Conservation (phyloP, 30 jellyfish, hydroid and myxozoan species). For the Aurelia sp. region DNA sequence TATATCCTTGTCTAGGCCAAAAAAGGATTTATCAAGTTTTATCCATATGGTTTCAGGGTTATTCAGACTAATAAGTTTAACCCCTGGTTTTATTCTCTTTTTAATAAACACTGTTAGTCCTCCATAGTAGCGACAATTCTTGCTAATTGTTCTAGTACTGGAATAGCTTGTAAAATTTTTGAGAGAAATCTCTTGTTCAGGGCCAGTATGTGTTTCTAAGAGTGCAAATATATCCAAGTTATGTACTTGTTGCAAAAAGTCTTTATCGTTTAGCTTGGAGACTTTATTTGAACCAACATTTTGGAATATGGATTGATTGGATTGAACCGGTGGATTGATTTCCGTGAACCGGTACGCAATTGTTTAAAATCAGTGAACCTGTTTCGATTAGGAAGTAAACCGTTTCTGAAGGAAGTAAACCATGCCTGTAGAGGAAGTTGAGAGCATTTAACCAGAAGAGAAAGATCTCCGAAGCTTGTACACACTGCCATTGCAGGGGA, state of each 20-base stretch:
- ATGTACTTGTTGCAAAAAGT: not conserved
- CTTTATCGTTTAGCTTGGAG: not conserved
- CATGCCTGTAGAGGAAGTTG: no score
- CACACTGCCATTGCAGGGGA: no score
- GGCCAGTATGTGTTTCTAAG: conserved; percentile 26
- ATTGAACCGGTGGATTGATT: no score
- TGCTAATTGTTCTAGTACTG: not conserved
- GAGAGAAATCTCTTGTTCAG: not conserved
- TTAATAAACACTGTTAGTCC: conserved; percentile 15
- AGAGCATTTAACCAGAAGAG: no score
- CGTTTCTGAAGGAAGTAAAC: no score
- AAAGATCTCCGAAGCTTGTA: no score
- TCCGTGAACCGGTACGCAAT: no score
- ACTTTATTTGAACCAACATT: conserved; percentile 4
- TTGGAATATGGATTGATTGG: not conserved
- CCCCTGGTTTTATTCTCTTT: conserved; percentile 22
- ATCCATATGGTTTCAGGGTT: conserved; percentile 20
- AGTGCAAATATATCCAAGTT: conserved; percentile 12
- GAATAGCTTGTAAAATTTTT: not conserved
- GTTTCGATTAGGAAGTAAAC: no score
- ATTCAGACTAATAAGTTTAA: not conserved
- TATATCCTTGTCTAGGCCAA: not conserved
- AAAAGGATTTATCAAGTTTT: conserved; percentile 5
- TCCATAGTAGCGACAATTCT: conserved; percentile 18
- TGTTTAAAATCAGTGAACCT: no score